A percentile compares a stretch with the other conserved stretches of the same genome.
Evolutionary conservation across 2,113 vertebrate species (phyloP).

Genomic region (Gambusia affinis): DNA sequence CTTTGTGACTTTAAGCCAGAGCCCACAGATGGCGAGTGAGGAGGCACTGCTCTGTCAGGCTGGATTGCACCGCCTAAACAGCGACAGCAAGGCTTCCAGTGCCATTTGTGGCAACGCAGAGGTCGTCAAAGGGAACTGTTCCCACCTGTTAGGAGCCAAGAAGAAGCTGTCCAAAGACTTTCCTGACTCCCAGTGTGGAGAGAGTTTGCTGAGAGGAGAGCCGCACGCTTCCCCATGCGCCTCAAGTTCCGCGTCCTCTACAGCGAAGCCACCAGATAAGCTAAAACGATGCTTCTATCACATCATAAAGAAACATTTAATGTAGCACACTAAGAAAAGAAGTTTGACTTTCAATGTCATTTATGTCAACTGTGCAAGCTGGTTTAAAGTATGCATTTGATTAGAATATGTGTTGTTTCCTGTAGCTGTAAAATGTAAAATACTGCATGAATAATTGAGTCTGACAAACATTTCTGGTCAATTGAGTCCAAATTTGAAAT

Average conservation of each 20-base stretch:
- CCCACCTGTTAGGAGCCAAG: conserved; percentile 19
- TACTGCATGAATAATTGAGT: not conserved
- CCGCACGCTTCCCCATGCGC: not conserved
- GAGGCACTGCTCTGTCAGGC: conserved; percentile 80
- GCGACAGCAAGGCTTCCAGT: conserved; percentile 17
- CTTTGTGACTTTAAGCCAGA: conserved; percentile 80
- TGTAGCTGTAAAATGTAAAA: no score
- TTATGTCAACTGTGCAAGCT: not conserved
- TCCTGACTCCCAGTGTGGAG: conserved; percentile 9
- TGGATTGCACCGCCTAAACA: conserved; percentile 39
- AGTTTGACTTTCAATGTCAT: not conserved
- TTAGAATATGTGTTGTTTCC: no score
- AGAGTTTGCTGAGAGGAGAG: conserved; percentile 3
- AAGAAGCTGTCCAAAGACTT: conserved; percentile 33
- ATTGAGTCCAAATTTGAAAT: not conserved
- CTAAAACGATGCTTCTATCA: conserved; percentile 59
- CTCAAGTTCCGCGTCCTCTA: conserved; percentile 17
- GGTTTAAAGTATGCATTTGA: conserved; percentile 14
- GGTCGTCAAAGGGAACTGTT: conserved; percentile 9
- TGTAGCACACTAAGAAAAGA: not conserved
- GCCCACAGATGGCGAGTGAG: conserved; percentile 79
- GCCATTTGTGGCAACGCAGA: conserved; percentile 20
- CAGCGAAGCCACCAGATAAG: conserved; percentile 40
- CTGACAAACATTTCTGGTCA: not conserved
- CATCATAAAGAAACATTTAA: conserved; percentile 69